Percentiles rank a stretch among this genome's conserved stretches.
Evolutionary conservation across 2,113 vertebrate species (phyloP).

Genomic region (Myiozetetes cayanensis): DNA sequence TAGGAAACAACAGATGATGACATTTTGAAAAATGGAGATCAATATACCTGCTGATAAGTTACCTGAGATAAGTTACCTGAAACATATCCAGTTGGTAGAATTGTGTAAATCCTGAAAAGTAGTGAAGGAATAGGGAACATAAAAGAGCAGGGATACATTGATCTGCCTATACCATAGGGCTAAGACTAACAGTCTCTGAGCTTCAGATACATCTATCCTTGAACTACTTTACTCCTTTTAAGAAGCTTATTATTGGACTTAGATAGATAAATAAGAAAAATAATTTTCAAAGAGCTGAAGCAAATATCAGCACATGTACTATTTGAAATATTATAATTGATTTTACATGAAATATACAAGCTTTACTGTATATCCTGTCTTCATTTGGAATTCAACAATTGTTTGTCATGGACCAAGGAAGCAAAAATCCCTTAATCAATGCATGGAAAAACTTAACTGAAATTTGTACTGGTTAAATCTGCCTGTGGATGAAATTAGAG

Average conservation of each 20-base stretch:
- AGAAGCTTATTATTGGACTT: background rate
- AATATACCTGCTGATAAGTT: background rate
- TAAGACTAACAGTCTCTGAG: background rate
- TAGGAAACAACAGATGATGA: background rate
- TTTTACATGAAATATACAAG: background rate
- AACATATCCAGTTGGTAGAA: background rate
- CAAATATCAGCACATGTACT: background rate
- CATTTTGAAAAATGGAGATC: background rate
- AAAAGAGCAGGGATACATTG: background rate
- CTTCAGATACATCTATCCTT: background rate
- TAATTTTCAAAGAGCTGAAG: background rate
- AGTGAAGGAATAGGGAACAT: background rate
- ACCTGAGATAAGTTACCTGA: background rate
- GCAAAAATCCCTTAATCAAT: background rate
- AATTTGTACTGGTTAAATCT: background rate
- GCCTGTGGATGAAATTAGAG: background rate
- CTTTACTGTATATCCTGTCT: background rate
- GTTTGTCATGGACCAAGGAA: background rate
- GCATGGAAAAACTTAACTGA: background rate
- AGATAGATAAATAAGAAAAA: background rate
- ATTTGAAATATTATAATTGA: background rate
- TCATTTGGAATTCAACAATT: background rate
- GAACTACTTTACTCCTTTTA: background rate
- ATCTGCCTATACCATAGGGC: rapidly evolving
- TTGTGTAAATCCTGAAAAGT: background rate